These are phyloP conservation scores for Poeciliopsis prolifica DNA, from an alignment of 2,113 vertebrate genomes.

Conservation along the genomic window DNA sequence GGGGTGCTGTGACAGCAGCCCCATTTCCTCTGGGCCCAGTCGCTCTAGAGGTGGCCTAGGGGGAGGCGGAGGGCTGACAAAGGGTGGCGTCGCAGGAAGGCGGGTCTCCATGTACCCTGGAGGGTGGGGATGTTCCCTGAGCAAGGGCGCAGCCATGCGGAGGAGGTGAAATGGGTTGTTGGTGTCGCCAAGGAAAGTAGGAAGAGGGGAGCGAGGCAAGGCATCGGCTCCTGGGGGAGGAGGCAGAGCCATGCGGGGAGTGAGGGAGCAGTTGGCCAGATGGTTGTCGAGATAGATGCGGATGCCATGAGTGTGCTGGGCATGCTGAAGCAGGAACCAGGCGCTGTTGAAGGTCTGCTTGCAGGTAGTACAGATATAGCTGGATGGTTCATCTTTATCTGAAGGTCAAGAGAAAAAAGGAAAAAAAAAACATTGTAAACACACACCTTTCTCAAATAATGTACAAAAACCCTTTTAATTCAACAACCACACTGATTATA, in stretches of 20 bases:
- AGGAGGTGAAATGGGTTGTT: constrained; percentile 97
- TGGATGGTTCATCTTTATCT: constrained; percentile 99
- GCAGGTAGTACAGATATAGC: constrained; percentile 99
- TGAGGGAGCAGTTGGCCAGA: constrained; percentile 91
- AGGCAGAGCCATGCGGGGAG: constrained; percentile 95
- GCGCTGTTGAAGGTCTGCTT: constrained; percentile 99
- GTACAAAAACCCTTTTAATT: not conserved
- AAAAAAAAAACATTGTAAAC: not conserved
- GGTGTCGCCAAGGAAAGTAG: constrained; percentile 94
- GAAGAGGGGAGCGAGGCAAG: constrained; percentile 93
- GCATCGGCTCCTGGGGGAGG: constrained; percentile 90
- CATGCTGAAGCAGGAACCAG: constrained; percentile 99
- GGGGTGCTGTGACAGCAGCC: constrained; percentile 98
- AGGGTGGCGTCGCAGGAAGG: constrained; percentile 92
- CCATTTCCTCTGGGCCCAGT: constrained; percentile 99
- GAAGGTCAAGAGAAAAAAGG: constrained; percentile 61
- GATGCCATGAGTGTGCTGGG: constrained; percentile 98
- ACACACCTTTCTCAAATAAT: not conserved
- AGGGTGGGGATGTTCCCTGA: constrained; percentile 89
- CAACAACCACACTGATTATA: not conserved
- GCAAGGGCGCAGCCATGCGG: constrained; percentile 94
- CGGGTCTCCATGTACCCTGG: constrained; percentile 93
- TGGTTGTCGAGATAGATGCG: constrained; percentile 99
- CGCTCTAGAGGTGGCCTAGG: constrained; percentile 91
- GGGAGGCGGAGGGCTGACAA: constrained; percentile 94